phyloP scores from a whole-genome alignment of 2,888 invertebrate genomes.

The Ashinkailepas kermadecensis region DNA sequence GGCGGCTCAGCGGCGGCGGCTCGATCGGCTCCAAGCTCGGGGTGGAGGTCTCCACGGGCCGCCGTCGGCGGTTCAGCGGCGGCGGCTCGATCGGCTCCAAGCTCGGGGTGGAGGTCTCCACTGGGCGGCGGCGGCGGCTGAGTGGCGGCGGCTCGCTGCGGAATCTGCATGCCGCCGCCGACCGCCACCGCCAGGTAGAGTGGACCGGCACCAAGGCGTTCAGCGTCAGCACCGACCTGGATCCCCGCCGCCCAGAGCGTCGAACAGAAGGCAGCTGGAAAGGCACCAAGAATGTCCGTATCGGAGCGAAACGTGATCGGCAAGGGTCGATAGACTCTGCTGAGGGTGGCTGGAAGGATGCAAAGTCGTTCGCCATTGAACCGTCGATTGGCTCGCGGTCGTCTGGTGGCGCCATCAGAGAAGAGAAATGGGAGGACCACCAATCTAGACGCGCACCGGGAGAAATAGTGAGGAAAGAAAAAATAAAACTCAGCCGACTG shows the following conservation, averaged over 20 bases:
- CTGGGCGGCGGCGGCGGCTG: neutral
- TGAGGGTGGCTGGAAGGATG: neutral
- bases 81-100: neutral
- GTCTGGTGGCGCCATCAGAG: neutral
- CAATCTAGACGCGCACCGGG: neutral
- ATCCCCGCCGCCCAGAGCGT: neutral
- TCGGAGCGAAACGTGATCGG: neutral
- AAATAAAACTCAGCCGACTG: neutral
- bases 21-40: no score
- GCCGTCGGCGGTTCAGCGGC: no score
- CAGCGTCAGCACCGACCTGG: neutral
- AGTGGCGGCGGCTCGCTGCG: neutral
- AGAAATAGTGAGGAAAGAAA: neutral
- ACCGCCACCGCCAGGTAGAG: neutral
- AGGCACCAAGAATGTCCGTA: neutral
- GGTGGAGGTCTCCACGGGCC: no score
- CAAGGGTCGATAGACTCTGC: neutral
- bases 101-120: neutral
- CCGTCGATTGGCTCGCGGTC: neutral
- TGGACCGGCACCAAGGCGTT: neutral
- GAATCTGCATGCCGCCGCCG: neutral
- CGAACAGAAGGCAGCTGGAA: neutral
- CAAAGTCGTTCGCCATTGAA: neutral
- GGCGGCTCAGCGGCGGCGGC: neutral
- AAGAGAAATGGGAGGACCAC: neutral